A percentile compares a stretch with the other conserved stretches of the same genome.
Evolutionary conservation across 2,888 invertebrate genomes (phyloP).

Genomic region (Meloe dianella): DNA sequence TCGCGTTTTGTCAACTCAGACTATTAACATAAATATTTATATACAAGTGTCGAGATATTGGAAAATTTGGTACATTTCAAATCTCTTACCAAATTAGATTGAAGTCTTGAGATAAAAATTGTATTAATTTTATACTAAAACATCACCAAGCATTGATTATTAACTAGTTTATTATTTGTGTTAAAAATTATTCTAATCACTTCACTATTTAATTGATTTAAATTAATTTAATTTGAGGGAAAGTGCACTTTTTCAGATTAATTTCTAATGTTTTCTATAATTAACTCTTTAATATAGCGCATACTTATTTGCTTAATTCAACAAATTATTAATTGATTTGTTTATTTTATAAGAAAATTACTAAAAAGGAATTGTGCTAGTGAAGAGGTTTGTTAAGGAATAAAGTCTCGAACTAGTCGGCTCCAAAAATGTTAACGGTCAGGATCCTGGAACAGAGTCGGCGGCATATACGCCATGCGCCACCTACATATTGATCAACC

Average conservation of each 20-base stretch:
- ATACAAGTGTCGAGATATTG: not conserved
- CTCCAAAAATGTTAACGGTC: not conserved
- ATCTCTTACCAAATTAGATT: not conserved
- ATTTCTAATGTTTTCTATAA: not conserved
- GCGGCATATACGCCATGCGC: slow-evolving; percentile 13
- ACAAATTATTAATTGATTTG: not conserved
- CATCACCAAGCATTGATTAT: not conserved
- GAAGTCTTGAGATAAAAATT: not conserved
- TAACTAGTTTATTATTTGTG: no score
- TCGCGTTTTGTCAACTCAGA: not conserved
- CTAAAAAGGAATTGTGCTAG: not conserved
- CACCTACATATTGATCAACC: slow-evolving; percentile 16
- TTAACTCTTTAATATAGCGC: not conserved
- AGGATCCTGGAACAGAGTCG: slow-evolving; percentile 8
- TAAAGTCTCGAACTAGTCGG: slow-evolving; percentile 1
- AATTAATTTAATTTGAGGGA: not conserved
- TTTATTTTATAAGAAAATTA: no score
- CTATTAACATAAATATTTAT: not conserved
- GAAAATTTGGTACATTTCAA: not conserved
- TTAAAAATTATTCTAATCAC: not conserved
- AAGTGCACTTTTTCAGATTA: slow-evolving; percentile 6
- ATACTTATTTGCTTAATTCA: not conserved
- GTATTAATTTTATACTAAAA: not conserved
- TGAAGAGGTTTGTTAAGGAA: not conserved
- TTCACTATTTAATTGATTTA: not conserved